Percentiles rank a stretch among this genome's conserved stretches.
Evolutionary conservation across 2,113 vertebrate genomes (phyloP).

Genomic region (Ptilonorhynchus violaceus): DNA sequence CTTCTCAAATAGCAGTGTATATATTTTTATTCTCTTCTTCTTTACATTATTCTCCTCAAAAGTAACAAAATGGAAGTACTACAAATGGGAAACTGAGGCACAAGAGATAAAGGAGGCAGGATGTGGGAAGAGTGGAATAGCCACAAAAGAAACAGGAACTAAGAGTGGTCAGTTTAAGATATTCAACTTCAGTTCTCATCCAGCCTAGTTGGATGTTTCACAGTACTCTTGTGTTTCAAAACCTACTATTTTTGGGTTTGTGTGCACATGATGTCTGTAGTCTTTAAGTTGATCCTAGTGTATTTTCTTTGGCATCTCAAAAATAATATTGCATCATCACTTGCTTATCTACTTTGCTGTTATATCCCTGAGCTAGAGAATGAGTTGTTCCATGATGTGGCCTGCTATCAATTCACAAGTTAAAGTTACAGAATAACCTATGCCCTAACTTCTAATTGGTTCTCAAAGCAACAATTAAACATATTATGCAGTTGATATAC

Average conservation of each 20-base stretch:
- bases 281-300: not conserved
- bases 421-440: not conserved
- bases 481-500: not conserved
- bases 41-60: not conserved
- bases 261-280: not conserved
- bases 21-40: not conserved
- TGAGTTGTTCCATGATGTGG: not conserved
- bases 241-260: not conserved
- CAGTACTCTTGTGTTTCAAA: not conserved
- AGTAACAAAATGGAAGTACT: not conserved
- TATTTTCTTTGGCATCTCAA: not conserved
- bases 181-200: not conserved
- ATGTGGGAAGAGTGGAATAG: fast-evolving
- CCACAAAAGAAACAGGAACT: not conserved
- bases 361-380: not conserved
- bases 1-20: not conserved
- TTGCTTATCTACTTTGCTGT: not conserved
- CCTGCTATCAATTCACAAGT: not conserved
- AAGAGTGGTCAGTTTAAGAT: not conserved
- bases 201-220: not conserved
- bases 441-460: not conserved
- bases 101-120: not conserved
- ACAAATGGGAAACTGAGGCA: not conserved
- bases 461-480: not conserved
- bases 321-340: not conserved